These are phyloP conservation scores for Ginglymostoma cirratum DNA, from an alignment of 2,113 vertebrate genomes.

Conservation along the genomic window DNA sequence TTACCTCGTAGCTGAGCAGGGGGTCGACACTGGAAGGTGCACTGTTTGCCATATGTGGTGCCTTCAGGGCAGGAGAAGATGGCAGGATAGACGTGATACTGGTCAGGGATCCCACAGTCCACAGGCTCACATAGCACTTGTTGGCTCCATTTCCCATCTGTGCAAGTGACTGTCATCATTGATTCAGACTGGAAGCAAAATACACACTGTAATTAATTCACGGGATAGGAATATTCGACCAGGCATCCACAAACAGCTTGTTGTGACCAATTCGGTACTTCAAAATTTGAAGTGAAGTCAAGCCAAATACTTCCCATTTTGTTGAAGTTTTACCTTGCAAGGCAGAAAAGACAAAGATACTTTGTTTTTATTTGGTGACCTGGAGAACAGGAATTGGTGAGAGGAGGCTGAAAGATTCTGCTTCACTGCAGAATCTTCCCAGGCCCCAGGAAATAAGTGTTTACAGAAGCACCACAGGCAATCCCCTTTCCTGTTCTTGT, in stretches of 20 bases:
- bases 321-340: not conserved
- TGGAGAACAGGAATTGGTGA: not conserved
- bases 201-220: not conserved
- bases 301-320: not conserved
- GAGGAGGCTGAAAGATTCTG: not conserved
- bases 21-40: constrained; percentile 79
- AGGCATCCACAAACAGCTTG: not conserved
- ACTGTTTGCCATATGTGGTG: constrained; percentile 85
- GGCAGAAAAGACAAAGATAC: not conserved
- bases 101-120: constrained; percentile 89
- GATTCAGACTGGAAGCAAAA: constrained; percentile 58
- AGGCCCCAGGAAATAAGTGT: not conserved
- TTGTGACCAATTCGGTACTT: not conserved
- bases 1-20: constrained; percentile 86
- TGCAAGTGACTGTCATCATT: constrained; percentile 75
- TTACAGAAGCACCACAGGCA: not conserved
- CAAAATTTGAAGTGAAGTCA: not conserved
- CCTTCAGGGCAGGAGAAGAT: constrained; percentile 80
- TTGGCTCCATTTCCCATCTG: constrained; percentile 90
- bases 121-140: constrained; percentile 86
- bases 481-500: not conserved
- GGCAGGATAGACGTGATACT: constrained; percentile 86
- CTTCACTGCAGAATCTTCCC: not conserved
- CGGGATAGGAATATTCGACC: not conserved
- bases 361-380: not conserved